Evolutionary conservation across 1,140 invertebrate species (phyloP).

Genomic region (Lepidotrigona ventralis): DNA sequence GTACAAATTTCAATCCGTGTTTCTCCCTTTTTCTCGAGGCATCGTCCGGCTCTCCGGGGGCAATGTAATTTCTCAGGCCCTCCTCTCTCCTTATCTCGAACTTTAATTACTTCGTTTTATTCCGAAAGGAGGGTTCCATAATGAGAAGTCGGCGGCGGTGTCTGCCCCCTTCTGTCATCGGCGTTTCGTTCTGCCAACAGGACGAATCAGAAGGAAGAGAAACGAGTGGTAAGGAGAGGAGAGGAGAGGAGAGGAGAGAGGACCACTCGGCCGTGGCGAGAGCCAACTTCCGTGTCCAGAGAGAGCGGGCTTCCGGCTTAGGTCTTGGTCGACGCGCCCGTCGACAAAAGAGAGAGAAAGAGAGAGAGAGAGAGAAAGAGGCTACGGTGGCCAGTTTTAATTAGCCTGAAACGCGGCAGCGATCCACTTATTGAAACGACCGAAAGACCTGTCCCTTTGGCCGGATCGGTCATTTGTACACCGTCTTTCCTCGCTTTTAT

Average conservation of each 20-base stretch:
- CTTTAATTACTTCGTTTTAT: constrained; percentile 66
- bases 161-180: constrained; percentile 42
- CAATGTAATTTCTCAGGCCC: constrained; percentile 53
- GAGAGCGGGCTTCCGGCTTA: neutral
- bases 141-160: constrained; percentile 52
- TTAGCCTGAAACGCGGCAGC: constrained; percentile 52
- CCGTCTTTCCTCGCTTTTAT: constrained; percentile 52
- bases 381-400: constrained; percentile 44
- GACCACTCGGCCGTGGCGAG: neutral
- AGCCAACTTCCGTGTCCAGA: constrained; percentile 17
- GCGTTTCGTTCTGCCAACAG: constrained; percentile 14
- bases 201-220: neutral
- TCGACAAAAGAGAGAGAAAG: constrained; percentile 19
- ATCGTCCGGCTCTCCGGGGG: constrained; percentile 13
- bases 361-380: neutral
- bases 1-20: constrained; percentile 47
- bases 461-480: constrained; percentile 50
- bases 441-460: constrained; percentile 20
- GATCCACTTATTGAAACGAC: constrained; percentile 55
- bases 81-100: constrained; percentile 56
- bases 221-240: neutral
- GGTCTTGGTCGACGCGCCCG: no score
- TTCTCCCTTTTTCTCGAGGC: constrained; percentile 7
- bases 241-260: neutral
- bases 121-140: constrained; percentile 57